Percentiles rank a stretch among this genome's conserved stretches.
These are phyloP conservation scores for Microcebus griseorufus DNA, from an alignment of 2,113 vertebrate species.

Conservation along the genomic window DNA sequence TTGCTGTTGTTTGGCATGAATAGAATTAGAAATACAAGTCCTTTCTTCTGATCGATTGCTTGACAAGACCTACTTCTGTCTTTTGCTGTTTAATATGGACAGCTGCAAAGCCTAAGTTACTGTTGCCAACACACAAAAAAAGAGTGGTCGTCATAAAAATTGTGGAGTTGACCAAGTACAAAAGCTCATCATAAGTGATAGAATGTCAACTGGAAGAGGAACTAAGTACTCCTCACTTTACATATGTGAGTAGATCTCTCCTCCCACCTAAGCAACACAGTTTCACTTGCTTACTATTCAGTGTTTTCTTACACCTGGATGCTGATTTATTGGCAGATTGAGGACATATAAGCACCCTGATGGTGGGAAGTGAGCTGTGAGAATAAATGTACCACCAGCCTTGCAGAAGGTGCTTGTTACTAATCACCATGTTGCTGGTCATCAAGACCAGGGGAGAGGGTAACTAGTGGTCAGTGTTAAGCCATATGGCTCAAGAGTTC, in stretches of 20 bases:
- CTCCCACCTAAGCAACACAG: not conserved
- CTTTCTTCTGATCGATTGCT: not conserved
- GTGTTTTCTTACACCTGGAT: slow-evolving; percentile 13
- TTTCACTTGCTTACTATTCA: not conserved
- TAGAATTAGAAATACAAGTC: not conserved
- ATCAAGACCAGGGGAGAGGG: not conserved
- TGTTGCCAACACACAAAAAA: not conserved
- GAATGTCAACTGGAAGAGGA: not conserved
- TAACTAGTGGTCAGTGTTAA: not conserved
- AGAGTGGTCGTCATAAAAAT: not conserved
- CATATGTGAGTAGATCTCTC: not conserved
- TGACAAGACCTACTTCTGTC: not conserved
- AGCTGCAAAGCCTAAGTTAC: not conserved
- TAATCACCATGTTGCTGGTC: not conserved
- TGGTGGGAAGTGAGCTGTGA: not conserved
- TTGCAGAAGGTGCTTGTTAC: not conserved
- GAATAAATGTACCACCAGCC: not conserved
- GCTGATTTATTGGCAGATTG: slow-evolving; percentile 35
- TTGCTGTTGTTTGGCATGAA: not conserved
- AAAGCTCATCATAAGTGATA: not conserved
- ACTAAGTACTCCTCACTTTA: not conserved
- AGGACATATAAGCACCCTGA: not conserved
- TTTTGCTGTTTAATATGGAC: slow-evolving; percentile 25
- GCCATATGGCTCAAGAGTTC: slow-evolving; percentile 66
- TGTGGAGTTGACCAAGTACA: not conserved